phyloP scores from a whole-genome alignment of 2,888 invertebrate genomes.

The Harpalus rubripes region DNA sequence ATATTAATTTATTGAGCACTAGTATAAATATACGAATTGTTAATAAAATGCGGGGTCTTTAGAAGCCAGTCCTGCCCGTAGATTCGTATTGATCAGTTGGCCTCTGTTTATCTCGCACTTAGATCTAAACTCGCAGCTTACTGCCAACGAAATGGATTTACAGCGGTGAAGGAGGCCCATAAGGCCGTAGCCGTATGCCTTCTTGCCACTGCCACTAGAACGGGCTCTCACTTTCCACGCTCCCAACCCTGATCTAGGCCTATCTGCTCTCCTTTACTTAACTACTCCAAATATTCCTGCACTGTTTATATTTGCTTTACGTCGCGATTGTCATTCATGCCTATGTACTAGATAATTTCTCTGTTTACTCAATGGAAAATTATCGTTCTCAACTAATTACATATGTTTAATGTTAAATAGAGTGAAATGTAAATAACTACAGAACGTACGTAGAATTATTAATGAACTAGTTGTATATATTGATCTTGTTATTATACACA shows the following conservation, averaged over 20 bases:
- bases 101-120: constrained; percentile 71
- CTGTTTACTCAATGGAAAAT: constrained; percentile 30
- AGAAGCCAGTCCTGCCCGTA: neutral
- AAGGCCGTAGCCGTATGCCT: constrained; percentile 6
- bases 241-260: neutral
- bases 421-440: neutral
- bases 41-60: too few species aligned
- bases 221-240: neutral
- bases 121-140: constrained; percentile 71
- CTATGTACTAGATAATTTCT: constrained; percentile 19
- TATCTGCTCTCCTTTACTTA: constrained; percentile 5
- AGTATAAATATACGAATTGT: too few species aligned
- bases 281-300: neutral
- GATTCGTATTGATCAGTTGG: constrained; percentile 71
- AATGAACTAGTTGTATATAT: neutral
- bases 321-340: constrained; percentile 15
- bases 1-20: too few species aligned
- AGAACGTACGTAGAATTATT: constrained; percentile 23
- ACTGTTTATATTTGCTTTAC: constrained; percentile 22
- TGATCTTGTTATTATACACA: constrained; percentile 8
- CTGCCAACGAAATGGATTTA: constrained; percentile 71
- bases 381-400: constrained; percentile 38
- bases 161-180: constrained; percentile 55
- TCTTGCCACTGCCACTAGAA: neutral
- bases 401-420: constrained; percentile 3